phyloP scores from a whole-genome alignment of 1,140 invertebrate genomes.

The Dendroctonus ponderosae region DNA sequence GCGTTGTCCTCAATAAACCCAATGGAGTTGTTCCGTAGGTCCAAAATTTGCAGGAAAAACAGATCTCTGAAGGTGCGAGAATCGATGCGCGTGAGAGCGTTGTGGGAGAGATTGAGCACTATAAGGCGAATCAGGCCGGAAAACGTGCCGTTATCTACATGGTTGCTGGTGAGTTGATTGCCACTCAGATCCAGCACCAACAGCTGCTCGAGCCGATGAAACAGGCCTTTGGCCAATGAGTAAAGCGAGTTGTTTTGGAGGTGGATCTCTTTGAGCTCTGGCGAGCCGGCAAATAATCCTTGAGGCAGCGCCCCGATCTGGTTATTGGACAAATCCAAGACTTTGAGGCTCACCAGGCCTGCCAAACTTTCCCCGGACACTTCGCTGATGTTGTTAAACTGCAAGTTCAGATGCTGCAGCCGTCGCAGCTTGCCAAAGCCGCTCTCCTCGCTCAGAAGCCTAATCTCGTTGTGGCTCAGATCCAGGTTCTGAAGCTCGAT shows the following conservation, averaged over 20 bases:
- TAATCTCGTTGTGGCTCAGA: constrained; percentile 75
- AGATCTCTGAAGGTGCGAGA: constrained; percentile 83
- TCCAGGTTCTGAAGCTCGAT: constrained; percentile 70
- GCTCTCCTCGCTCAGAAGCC: constrained; percentile 67
- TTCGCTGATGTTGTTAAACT: constrained; percentile 80
- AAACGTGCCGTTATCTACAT: constrained; percentile 80
- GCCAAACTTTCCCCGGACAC: constrained; percentile 74
- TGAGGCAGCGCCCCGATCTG: constrained; percentile 73
- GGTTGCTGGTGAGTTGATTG: constrained; percentile 81
- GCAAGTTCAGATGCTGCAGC: constrained; percentile 73
- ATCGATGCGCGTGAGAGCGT: constrained; percentile 77
- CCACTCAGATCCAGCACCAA: constrained; percentile 82
- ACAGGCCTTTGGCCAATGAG: constrained; percentile 76
- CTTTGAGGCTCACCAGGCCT: constrained; percentile 70
- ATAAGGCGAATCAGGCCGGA: constrained; percentile 79
- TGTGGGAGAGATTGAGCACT: constrained; percentile 81
- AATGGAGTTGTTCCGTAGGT: constrained; percentile 84
- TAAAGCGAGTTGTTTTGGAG: constrained; percentile 77
- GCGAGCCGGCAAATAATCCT: constrained; percentile 71
- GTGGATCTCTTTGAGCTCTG: constrained; percentile 79
- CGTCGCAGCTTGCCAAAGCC: constrained; percentile 69
- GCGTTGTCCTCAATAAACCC: constrained; percentile 83
- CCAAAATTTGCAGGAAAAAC: constrained; percentile 82
- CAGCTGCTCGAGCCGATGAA: constrained; percentile 79
- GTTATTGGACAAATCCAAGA: constrained; percentile 84